phyloP scores from a whole-genome alignment of 2,113 vertebrate genomes.

The Fulica atra region DNA sequence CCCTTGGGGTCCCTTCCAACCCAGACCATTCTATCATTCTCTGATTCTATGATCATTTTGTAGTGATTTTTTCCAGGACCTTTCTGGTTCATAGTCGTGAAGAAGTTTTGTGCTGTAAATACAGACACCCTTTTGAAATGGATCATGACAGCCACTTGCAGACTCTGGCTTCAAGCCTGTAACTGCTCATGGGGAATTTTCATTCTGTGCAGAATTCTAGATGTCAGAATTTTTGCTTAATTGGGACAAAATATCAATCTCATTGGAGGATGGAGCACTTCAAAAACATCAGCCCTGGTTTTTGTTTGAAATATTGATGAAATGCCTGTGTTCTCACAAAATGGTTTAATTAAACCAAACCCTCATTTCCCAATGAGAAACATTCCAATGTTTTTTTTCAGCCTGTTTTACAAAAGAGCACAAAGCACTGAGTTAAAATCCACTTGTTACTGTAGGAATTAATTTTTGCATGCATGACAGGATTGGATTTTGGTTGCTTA shows the following conservation, averaged over 20 bases:
- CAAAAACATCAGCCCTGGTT: neutral
- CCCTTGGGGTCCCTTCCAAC: no score
- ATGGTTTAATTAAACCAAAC: conserved; percentile 33
- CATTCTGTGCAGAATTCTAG: neutral
- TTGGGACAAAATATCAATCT: conserved; percentile 33
- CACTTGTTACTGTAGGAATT: conserved; percentile 21
- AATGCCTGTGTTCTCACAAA: conserved; percentile 24
- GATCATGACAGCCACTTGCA: neutral
- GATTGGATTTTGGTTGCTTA: neutral
- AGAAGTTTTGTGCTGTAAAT: neutral
- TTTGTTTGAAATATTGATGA: conserved; percentile 64
- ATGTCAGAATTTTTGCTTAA: conserved; percentile 18
- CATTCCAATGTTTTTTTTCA: neutral
- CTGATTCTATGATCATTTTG: no score
- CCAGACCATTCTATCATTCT: no score
- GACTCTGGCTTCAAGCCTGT: neutral
- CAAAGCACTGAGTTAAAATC: conserved; percentile 5
- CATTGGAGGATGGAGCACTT: conserved; percentile 10
- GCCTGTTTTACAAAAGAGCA: neutral
- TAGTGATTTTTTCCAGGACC: neutral
- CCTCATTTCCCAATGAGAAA: conserved; percentile 43
- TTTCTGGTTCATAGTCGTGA: neutral
- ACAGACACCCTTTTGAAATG: neutral
- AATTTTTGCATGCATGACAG: neutral
- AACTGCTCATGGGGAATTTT: neutral